Conservation (phyloP, 2,797 vertebrate genomes). For the Gallirallus australis region DNA sequence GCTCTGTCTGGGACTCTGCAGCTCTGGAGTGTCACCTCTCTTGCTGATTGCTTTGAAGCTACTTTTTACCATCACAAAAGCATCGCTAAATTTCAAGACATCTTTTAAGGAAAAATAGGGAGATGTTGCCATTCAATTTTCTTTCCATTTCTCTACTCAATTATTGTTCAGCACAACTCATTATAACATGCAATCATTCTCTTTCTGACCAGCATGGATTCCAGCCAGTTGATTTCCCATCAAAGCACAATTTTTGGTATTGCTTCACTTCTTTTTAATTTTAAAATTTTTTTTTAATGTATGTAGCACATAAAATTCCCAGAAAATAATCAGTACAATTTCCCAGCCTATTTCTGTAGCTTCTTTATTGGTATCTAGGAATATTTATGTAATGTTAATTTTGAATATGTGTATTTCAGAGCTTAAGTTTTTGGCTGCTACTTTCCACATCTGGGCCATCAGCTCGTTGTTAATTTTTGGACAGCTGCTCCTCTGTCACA, state of each 20-base stretch:
- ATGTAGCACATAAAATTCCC: neutral
- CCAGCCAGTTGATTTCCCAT: neutral
- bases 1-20: neutral
- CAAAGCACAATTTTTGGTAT: neutral
- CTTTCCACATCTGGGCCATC: neutral
- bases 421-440: neutral
- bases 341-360: neutral
- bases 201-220: conserved; percentile 20
- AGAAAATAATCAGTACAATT: neutral
- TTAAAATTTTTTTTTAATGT: neutral
- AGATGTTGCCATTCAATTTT: neutral
- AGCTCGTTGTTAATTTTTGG: neutral
- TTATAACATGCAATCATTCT: neutral
- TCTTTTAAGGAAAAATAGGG: neutral
- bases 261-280: neutral
- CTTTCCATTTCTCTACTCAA: neutral
- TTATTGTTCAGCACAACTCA: conserved; percentile 11
- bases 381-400: neutral
- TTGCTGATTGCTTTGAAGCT: neutral
- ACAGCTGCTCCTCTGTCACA: neutral
- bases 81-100: neutral
- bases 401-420: neutral
- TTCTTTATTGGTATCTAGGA: neutral
- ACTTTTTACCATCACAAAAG: conserved; percentile 1
- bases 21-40: neutral